phyloP scores from a whole-genome alignment of 1,140 invertebrate genomes.

The Oryctes rhinoceros region DNA sequence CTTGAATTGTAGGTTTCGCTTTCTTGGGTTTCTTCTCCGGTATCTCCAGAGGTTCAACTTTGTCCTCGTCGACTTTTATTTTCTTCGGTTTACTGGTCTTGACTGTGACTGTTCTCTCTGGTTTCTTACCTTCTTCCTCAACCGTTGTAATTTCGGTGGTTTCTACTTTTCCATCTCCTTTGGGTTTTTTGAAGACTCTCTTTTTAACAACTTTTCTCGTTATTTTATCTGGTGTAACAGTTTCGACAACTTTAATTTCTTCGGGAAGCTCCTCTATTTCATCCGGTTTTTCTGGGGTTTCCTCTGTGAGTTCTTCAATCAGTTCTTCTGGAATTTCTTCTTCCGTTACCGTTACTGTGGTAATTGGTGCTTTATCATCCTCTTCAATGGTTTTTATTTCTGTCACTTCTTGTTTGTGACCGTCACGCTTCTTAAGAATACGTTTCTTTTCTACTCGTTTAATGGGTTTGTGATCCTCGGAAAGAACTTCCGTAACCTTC shows the following conservation, averaged over 20 bases:
- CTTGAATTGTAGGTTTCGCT: conserved; percentile 46
- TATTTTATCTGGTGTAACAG: conserved; percentile 48
- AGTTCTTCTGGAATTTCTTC: conserved; percentile 46
- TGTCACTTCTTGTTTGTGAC: conserved; percentile 50
- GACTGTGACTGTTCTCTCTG: conserved; percentile 56
- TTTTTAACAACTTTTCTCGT: conserved; percentile 56
- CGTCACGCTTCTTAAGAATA: conserved; percentile 47
- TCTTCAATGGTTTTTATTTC: conserved; percentile 58
- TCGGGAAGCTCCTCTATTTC: conserved; percentile 45
- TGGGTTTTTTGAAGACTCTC: conserved; percentile 48
- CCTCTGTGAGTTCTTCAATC: neutral
- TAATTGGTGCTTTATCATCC: conserved; percentile 58
- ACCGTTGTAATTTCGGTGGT: conserved; percentile 57
- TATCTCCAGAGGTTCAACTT: conserved; percentile 34
- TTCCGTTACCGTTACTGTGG: conserved; percentile 55
- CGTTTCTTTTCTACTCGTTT: conserved; percentile 48
- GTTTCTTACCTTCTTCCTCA: conserved; percentile 60
- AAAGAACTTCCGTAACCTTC: conserved; percentile 45
- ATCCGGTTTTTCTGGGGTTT: conserved; percentile 45
- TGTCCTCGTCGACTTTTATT: conserved; percentile 46
- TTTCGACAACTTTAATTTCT: conserved; percentile 43
- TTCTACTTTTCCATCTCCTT: conserved; percentile 42
- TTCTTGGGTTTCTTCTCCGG: conserved; percentile 40
- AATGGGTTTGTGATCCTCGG: conserved; percentile 46
- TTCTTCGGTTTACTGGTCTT: conserved; percentile 44